Conservation (phyloP, 2,888 invertebrate species). For the Leptinotarsa peninsularis region DNA sequence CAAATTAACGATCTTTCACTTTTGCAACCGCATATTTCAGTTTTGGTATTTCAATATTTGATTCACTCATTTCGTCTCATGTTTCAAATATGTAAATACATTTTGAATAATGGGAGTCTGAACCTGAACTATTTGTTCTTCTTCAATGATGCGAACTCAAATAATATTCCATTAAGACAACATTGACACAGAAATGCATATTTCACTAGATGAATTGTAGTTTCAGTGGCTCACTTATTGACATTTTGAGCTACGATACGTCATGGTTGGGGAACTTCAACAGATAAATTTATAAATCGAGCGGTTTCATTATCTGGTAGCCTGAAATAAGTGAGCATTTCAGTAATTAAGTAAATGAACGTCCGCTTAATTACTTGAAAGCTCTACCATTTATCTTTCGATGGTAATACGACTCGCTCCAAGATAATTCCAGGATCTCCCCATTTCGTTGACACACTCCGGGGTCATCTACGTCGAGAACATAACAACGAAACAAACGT, state of each 20-base stretch:
- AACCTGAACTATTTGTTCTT: too few relatives aligned
- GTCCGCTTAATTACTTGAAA: slow-evolving; percentile 48
- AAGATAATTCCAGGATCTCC: slow-evolving; percentile 37
- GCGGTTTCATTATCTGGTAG: slow-evolving; percentile 31
- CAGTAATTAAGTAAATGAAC: slow-evolving; percentile 49
- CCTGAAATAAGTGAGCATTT: slow-evolving; percentile 34
- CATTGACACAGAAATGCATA: too few relatives aligned
- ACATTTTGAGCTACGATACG: background rate
- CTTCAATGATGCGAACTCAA: too few relatives aligned
- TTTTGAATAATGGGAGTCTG: too few relatives aligned
- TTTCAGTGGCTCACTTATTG: background rate
- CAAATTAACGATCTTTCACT: too few relatives aligned
- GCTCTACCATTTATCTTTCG: slow-evolving; percentile 47
- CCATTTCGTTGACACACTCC: slow-evolving; percentile 40
- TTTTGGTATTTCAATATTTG: too few relatives aligned
- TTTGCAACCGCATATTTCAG: too few relatives aligned
- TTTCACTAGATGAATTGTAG: background rate
- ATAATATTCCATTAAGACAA: background rate
- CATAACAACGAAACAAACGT: background rate
- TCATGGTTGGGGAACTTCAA: background rate
- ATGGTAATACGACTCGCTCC: slow-evolving; percentile 44
- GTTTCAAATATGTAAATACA: too few relatives aligned
- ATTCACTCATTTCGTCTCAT: too few relatives aligned
- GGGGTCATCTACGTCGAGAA: slow-evolving; percentile 30
- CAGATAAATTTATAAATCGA: slow-evolving; percentile 28